A percentile compares a stretch with the other conserved stretches of the same genome.
Evolutionary conservation across 1,140 invertebrate genomes (phyloP).

Genomic region (Drosophila tani): DNA sequence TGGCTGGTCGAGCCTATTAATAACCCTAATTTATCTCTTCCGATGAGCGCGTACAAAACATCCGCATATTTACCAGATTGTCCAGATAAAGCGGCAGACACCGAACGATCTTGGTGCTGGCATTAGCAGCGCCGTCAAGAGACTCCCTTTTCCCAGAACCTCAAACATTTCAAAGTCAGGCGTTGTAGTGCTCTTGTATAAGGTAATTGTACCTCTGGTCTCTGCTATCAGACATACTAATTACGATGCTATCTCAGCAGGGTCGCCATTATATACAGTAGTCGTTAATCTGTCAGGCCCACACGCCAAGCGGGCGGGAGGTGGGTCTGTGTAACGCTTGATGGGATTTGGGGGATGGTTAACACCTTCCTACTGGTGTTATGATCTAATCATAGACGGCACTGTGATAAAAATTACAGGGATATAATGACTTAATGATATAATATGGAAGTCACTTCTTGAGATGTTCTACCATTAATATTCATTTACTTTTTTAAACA

Average conservation of each 20-base stretch:
- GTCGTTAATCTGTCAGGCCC: conserved; percentile 26
- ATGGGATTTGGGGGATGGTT: conserved; percentile 27
- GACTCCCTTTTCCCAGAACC: conserved; percentile 37
- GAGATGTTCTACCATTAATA: neutral
- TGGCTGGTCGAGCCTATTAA: conserved; percentile 26
- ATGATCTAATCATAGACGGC: neutral
- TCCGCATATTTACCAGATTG: conserved; percentile 38
- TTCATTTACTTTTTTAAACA: neutral
- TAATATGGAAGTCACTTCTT: neutral
- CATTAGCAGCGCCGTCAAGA: conserved; percentile 6
- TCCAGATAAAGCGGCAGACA: conserved; percentile 32
- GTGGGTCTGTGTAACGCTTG: conserved; percentile 7
- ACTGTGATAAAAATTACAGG: conserved; percentile 7
- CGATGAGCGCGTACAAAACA: conserved; percentile 27
- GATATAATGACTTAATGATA: too few relatives aligned
- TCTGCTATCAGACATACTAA: conserved; percentile 27
- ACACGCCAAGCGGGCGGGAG: conserved; percentile 13
- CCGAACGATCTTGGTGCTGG: conserved; percentile 28
- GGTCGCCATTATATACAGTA: conserved; percentile 21
- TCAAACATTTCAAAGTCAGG: conserved; percentile 43
- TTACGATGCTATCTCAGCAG: conserved; percentile 26
- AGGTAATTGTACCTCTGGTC: conserved; percentile 10
- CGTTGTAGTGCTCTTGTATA: conserved; percentile 14
- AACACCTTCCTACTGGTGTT: conserved; percentile 31
- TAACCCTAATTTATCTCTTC: conserved; percentile 33